A percentile compares a stretch with the other conserved stretches of the same genome.
Conservation (phyloP, 2,113 vertebrate genomes). For the Eptesicus fuscus region DNA sequence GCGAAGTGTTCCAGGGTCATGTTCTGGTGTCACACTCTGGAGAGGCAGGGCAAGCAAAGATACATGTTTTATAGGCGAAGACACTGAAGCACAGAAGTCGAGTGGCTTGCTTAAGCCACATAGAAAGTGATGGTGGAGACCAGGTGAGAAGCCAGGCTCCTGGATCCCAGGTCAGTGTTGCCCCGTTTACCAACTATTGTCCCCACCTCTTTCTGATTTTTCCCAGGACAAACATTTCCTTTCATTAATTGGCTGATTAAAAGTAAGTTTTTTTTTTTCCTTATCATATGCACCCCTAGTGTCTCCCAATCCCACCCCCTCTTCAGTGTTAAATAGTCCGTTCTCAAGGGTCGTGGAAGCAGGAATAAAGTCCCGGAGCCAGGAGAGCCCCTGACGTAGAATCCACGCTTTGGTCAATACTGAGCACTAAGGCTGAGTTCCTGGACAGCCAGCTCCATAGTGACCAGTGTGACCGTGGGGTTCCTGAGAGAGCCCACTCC, state of each 20-base stretch:
- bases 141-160: too few species aligned
- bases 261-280: slow-evolving; percentile 45
- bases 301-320: not conserved
- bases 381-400: not conserved
- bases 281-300: not conserved
- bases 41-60: too few species aligned
- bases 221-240: slow-evolving; percentile 62
- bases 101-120: too few species aligned
- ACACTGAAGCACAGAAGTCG: too few species aligned
- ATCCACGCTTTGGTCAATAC: not conserved
- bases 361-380: not conserved
- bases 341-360: not conserved
- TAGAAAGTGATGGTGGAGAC: too few species aligned
- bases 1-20: too few species aligned
- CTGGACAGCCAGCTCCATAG: not conserved
- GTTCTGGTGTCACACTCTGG: too few species aligned
- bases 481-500: not conserved
- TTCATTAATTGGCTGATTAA: slow-evolving; percentile 70
- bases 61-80: too few species aligned
- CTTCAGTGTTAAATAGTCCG: not conserved
- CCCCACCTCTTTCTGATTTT: not conserved
- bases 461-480: not conserved
- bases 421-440: not conserved
- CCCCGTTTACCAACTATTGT: too few species aligned
- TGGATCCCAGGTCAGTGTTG: too few species aligned